Base-by-base conservation (phyloP, 2,888 invertebrate genomes). In the Pterobdella sp. region DNA sequence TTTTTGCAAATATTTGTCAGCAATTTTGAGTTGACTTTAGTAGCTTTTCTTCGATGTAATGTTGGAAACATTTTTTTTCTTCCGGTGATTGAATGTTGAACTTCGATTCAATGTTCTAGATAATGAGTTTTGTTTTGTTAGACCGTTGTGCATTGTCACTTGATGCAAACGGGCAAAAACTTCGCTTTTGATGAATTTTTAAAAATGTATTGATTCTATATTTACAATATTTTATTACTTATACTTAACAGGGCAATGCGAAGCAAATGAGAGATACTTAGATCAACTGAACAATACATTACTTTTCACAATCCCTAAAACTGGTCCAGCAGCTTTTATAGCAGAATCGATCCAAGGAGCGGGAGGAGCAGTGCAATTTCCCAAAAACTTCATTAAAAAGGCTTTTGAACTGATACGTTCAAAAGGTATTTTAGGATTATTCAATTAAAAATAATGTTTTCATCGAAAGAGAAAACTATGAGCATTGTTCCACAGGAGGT, bases 331-430 rank as follows among this genome's bases (percentile, higher is more conserved):
- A 0, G 96, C 89, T 3, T 89, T 96, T 83, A 91, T 96, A 82
- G 93, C 92, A 0, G 97, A 98, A 84, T 91, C 93, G 0, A 96
- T 98, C 78, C 96, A 95, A 86, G 97, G 97, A 26, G 91, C 94
- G 7, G 95, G 95, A 22, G 97, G 97, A 0, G 87, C 90, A 0
- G 90, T 96, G 0, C 97, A 97, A 83, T 96, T 88, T 81, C 93
- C 97, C 0, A 91, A 89, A 81, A 89, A 90, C 1, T 97, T 91
- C 82, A 81, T 97, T 22, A 90, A 89, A 81, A 88, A 88, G 79
- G 93, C 92, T 0, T 90, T 89, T 76, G 88, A 91, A 34, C 82
- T 90, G 65, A 88, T 96, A 0, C 89, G 89, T 77, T 86, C 88
- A 66, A 88, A 90, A 79, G 70, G 63, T 63, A 7, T 7, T 14